These are phyloP conservation scores for Macrocentrus cingulum DNA, from an alignment of 1,140 invertebrate genomes.

Conservation along the genomic window DNA sequence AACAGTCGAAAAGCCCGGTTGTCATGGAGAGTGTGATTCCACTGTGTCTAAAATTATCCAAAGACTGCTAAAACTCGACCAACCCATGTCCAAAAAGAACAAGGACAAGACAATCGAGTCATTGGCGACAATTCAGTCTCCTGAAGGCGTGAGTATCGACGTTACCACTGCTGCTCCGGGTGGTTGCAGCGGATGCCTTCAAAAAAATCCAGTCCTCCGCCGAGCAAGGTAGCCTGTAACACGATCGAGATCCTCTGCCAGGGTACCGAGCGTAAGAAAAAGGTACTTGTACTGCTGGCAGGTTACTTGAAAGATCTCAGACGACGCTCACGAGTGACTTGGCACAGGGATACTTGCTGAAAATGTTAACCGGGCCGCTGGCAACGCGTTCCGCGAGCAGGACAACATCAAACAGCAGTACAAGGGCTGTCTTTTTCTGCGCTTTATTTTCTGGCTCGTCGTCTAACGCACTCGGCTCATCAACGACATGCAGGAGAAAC, in stretches of 20 bases:
- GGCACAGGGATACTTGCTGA: slow-evolving; percentile 87
- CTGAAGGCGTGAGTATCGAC: slow-evolving; percentile 71
- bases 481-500: slow-evolving; percentile 95
- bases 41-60: slow-evolving; percentile 84
- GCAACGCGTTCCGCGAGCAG: slow-evolving; percentile 82
- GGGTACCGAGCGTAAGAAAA: slow-evolving; percentile 70
- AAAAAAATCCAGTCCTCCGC: slow-evolving; percentile 41
- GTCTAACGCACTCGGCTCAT: slow-evolving; percentile 93
- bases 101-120: slow-evolving; percentile 64
- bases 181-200: slow-evolving; percentile 68
- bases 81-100: slow-evolving; percentile 61
- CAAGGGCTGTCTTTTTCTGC: slow-evolving; percentile 84
- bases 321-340: slow-evolving; percentile 92
- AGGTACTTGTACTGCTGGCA: slow-evolving; percentile 83
- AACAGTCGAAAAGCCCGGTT: slow-evolving; percentile 70
- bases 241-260: slow-evolving; percentile 83
- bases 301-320: slow-evolving; percentile 83
- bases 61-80: slow-evolving; percentile 72
- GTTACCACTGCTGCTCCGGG: slow-evolving; percentile 70
- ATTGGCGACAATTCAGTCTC: slow-evolving; percentile 57
- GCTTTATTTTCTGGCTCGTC: slow-evolving; percentile 91
- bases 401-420: slow-evolving; percentile 82
- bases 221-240: slow-evolving; percentile 74
- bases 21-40: slow-evolving; percentile 78
- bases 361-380: slow-evolving; percentile 84